A percentile compares a stretch with the other conserved stretches of the same genome.
These are phyloP conservation scores for Clunio marinus DNA, from an alignment of 2,888 invertebrate species.

Conservation along the genomic window DNA sequence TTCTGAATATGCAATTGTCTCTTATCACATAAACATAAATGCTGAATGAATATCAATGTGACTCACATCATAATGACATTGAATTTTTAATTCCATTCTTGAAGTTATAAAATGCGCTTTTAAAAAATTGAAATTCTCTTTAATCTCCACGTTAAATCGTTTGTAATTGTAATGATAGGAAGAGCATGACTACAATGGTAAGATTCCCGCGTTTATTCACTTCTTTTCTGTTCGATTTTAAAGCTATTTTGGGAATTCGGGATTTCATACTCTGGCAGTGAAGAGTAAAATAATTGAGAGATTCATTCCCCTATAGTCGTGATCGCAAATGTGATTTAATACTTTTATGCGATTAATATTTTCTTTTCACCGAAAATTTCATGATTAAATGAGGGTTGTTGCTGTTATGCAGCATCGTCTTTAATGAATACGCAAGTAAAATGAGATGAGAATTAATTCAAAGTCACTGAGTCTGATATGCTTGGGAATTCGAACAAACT, in stretches of 20 bases:
- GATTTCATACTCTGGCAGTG: neutral
- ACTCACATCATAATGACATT: too few species aligned
- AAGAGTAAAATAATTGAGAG: neutral
- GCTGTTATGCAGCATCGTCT: neutral
- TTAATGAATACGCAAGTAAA: too few species aligned
- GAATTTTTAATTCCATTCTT: neutral
- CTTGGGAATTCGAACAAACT: conserved; percentile 27
- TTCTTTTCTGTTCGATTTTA: conserved; percentile 11
- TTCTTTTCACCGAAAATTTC: neutral
- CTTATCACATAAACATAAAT: too few species aligned
- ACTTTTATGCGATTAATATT: conserved; percentile 25
- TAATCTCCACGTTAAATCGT: neutral
- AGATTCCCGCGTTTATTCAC: neutral
- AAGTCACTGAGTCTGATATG: neutral
- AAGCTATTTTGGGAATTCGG: conserved; percentile 23
- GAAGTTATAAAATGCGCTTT: conserved; percentile 2
- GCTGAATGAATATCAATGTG: too few species aligned
- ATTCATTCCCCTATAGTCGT: neutral
- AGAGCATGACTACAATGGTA: too few species aligned
- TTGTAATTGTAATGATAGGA: too few species aligned
- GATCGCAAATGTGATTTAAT: conserved; percentile 16
- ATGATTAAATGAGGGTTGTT: neutral
- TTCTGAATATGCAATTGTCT: neutral
- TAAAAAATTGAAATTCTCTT: conserved; percentile 2
- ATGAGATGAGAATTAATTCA: conserved; percentile 1